Conservation (phyloP, 2,797 vertebrate species). For the Falco novaeseelandiae region DNA sequence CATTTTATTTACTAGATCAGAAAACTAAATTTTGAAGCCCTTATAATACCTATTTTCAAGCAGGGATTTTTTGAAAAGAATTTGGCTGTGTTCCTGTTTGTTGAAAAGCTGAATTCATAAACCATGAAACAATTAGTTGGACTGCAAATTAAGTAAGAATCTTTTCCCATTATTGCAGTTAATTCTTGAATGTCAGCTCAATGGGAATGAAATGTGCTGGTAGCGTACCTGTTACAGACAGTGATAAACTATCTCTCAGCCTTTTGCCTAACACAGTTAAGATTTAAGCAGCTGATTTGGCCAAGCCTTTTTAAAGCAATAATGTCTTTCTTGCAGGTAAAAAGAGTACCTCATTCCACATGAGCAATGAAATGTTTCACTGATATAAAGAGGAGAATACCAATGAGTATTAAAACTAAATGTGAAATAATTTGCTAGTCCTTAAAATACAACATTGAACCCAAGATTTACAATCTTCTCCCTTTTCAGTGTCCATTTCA, state of each 20-base stretch:
- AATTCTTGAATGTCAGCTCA: slow-evolving; percentile 33
- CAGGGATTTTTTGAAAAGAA: slow-evolving; percentile 33
- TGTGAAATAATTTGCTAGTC: not conserved
- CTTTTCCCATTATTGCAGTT: slow-evolving; percentile 35
- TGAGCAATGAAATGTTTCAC: not conserved
- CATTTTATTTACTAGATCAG: not conserved
- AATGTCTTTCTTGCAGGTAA: not conserved
- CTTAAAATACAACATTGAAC: not conserved
- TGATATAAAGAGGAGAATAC: not conserved
- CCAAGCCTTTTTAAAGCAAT: not conserved
- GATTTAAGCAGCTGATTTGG: slow-evolving; percentile 31
- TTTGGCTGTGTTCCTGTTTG: slow-evolving; percentile 35
- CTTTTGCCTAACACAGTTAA: slow-evolving; percentile 1
- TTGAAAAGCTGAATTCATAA: slow-evolving; percentile 50
- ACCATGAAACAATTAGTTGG: slow-evolving; percentile 50
- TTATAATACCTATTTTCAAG: not conserved
- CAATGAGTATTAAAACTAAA: not conserved
- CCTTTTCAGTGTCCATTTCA: not conserved
- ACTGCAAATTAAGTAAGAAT: slow-evolving; percentile 44
- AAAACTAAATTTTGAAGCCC: not conserved
- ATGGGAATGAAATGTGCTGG: not conserved
- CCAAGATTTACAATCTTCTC: not conserved
- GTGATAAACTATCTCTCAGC: not conserved
- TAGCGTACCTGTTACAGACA: not conserved
- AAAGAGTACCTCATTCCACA: not conserved